Base-by-base conservation (phyloP, 2,888 invertebrate genomes). In the Drepana falcataria region DNA sequence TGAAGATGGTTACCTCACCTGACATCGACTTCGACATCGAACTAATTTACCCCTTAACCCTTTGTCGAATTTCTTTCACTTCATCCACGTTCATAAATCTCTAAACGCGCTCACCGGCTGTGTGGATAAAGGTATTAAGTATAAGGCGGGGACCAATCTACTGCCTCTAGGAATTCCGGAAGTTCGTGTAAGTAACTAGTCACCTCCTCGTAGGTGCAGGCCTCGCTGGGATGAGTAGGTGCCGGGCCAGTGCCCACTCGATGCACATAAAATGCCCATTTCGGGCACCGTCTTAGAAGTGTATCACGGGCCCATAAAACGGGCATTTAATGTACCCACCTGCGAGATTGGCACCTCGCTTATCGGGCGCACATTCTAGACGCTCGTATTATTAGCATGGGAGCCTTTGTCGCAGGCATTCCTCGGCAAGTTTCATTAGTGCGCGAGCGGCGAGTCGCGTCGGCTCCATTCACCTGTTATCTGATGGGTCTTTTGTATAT, bases 401-500 rank as follows among this genome's bases (percentile, higher is more conserved):
- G 73, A 71, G 68, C 76, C 69, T 74, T 69, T 75, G 80, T 81
- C 75, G 66, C 69, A 69, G 64, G 68, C 66, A 79, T 81, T 75
- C 80, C 75, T 64, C 63, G 62, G 64, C 61, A 68, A 68, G 68
- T 75, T 74, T 73, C 76, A 81, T 81, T 79, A 79, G 64, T 21
- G 21, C 21, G 21, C 21, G 74, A 68, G 69, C 69, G 64, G 63
- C 54, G 66, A 58, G 58, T 59, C 60, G 55, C 59, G 61, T 62
- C 66, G 69, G 71, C 67, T 58, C 65, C 71, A 64, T 69, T 69
- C 70, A 61, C 66, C 61, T 55, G 72, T 81, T 87, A 87, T 87
- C 87, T 66, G 83, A 81, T 77, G 75, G 73, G 85, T 86, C 88
- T 81, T 67, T 66, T 69, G 78, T 77, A 80, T 86, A 86, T 88